Evolutionary conservation across 2,888 invertebrate genomes (phyloP), one percentile per base, ranked within the genome.

Genomic region (Beris chalybata): DNA sequence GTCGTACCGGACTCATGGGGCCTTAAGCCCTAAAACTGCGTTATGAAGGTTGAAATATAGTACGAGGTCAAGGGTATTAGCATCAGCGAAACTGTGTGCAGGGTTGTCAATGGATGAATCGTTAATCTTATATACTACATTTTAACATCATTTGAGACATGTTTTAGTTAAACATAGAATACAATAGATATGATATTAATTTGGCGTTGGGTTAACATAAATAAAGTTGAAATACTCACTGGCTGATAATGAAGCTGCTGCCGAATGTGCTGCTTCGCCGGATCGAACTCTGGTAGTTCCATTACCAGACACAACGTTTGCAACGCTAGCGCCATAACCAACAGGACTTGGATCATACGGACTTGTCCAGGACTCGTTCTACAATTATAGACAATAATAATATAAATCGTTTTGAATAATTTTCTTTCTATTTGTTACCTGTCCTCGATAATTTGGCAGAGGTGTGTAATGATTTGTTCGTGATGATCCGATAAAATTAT

Each of bases 191-290:
- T 22, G 22, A 22, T 2, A 22, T 22, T 22, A 22, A 22, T 22
- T 22, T 22, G 22, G 22, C 22, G 22, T 22, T 22, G 22, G 3
- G 3, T 22, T 22, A 22, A 22, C 22, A 22, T 22, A 22, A 22
- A 22, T 2, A 22, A 22, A 22, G 22, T 1, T 38, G 9, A 38
- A 30, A 70, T 73, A 87, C 90, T 89, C 81, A 90, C 90, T 86
- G 79, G 89, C 88, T 74, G 88, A 84, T 71, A 90, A 83, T 71
- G 88, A 88, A 68, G 89, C 88, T 67, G 89, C 86, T 53, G 90
- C 89, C 68, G 87, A 86, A 74, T 85, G 85, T 54, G 75, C 70
- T 59, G 83, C 79, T 43, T 73, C 71, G 11, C n/a, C 38, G 29
- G 65, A 38, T 13, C 76, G 82, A 70, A 67, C 73, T 72, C 69